Conservation (phyloP, 1,140 invertebrate species). For the Drosophila parabipectinata region DNA sequence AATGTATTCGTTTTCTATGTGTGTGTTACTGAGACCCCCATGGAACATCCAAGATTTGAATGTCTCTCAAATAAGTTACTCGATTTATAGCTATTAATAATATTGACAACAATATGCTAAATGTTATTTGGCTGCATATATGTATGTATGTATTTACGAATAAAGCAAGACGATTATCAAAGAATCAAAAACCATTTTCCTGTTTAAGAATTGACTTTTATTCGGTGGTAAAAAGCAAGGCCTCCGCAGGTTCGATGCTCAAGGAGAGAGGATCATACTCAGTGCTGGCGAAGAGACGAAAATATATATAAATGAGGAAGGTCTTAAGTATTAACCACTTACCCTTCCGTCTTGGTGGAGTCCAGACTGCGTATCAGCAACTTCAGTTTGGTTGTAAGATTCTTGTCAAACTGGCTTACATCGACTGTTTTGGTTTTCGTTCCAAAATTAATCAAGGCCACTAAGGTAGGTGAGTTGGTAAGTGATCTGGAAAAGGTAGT, state of each 20-base stretch:
- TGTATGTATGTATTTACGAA: slow-evolving; percentile 55
- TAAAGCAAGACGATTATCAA: slow-evolving; percentile 45
- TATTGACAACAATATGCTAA: slow-evolving; percentile 54
- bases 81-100: slow-evolving; percentile 40
- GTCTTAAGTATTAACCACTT: neutral
- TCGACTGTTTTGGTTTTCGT: slow-evolving; percentile 13
- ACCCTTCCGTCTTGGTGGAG: slow-evolving; percentile 47
- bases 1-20: slow-evolving; percentile 38
- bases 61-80: slow-evolving; percentile 33
- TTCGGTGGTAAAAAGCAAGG: slow-evolving; percentile 42
- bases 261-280: slow-evolving; percentile 4
- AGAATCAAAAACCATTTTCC: slow-evolving; percentile 36
- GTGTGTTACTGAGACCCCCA: slow-evolving; percentile 26
- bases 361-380: slow-evolving; percentile 57
- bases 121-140: slow-evolving; percentile 63
- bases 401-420: slow-evolving; percentile 54
- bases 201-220: slow-evolving; percentile 17
- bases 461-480: slow-evolving; percentile 22
- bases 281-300: neutral
- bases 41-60: slow-evolving; percentile 19
- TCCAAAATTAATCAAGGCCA: slow-evolving; percentile 63
- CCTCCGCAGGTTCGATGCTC: slow-evolving; percentile 43
- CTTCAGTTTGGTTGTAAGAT: slow-evolving; percentile 22
- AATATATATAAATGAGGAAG: neutral
- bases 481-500: slow-evolving; percentile 16